Evolutionary conservation across 53 echinoderm and acorn worm species (phyloP).

Genomic region (Echinometra lucunter): DNA sequence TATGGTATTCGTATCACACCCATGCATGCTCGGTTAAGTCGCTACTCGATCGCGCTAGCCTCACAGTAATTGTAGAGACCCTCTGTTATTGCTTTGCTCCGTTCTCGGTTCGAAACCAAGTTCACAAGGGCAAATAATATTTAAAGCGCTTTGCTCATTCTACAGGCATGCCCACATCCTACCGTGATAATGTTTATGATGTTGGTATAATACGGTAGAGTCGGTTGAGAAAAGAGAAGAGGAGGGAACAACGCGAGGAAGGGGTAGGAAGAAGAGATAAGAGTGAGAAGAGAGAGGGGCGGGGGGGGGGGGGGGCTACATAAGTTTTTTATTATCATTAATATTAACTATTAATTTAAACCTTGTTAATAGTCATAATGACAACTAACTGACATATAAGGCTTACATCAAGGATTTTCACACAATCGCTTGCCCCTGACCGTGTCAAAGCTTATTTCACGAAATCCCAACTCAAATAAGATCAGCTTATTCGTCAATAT

Average conservation of each 20-base stretch:
- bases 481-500: no score
- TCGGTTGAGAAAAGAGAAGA: neutral
- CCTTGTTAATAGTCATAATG: neutral
- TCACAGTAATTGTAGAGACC: neutral
- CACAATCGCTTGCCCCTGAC: no score
- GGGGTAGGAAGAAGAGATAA: no score
- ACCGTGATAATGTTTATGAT: neutral
- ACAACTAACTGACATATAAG: neutral
- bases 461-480: no score
- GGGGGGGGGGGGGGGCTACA: neutral
- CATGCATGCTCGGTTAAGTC: constrained; percentile 8
- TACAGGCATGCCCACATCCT: constrained; percentile 13
- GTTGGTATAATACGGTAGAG: neutral
- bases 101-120: constrained; percentile 54
- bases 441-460: no score
- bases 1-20: neutral
- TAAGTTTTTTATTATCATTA: neutral
- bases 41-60: neutral
- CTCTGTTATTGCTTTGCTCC: neutral
- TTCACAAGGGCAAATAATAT: constrained; percentile 52
- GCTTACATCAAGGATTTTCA: no score
- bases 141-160: constrained; percentile 38
- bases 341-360: neutral
- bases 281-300: neutral
- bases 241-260: neutral